Evolutionary conservation across 1,140 invertebrate species (phyloP), one percentile per base, ranked within the genome.

Genomic region (Anthonomus grandis): DNA sequence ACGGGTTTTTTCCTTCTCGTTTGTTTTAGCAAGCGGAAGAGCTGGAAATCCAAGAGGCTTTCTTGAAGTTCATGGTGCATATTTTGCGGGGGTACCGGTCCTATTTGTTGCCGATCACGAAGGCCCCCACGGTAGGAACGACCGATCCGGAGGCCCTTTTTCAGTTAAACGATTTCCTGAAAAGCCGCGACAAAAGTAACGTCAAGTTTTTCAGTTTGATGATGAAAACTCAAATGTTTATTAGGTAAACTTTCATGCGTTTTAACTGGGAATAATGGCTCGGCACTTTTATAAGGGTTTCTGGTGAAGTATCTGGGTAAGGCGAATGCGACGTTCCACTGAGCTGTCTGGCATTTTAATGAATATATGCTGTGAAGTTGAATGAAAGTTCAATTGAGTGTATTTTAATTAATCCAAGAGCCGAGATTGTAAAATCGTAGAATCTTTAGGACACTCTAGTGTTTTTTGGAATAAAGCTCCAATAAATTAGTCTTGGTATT

Each of bases 141-240:
- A 98, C 95, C 0, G 96, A 98, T 80, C 90, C 94, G 0, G 87
- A 86, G 62, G 93, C 93, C 25, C 77, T 99, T 22, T 99, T 99
- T 75, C 93, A 99, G 76, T 82, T 98, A 67, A 85, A 90, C 70
- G 91, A 91, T 66, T 89, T 89, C 71, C 71, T 87, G 1, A 76
- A 76, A 64, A 74, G 59, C 58, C 75, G 87, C 39, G 89, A 91
- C 64, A 87, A 93, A 78, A 83, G 88, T 37, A 87, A 95, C 70
- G 86, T 91, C 37, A 91, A 93, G 74, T 98, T 98, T 77, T 97
- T 91, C 74, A 82, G 83, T 41, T 79, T 93, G 61, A 73, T 97
- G 65, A 88, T 94, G 75, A 88, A 85, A 69, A 98, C 96, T 1
- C 96, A 98, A 78, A 95, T 96, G 89, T 98, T 98, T 74, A 96